Percentiles rank a stretch among this genome's conserved stretches.
Conservation (phyloP, 2,888 invertebrate species). For the Phoenoteleia sp. region DNA sequence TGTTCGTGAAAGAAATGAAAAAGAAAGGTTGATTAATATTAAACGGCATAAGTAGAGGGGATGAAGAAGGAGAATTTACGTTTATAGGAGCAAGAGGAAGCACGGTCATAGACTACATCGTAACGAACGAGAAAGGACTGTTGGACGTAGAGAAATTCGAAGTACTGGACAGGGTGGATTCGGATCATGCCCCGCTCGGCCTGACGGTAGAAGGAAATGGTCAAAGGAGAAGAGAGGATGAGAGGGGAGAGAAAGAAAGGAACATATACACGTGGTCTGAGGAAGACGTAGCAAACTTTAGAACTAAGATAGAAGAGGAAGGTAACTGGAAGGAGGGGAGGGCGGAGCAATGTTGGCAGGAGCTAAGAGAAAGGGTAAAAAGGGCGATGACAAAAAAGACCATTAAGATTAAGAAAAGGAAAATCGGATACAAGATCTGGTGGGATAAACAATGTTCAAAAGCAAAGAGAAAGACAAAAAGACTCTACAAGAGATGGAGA, state of each 20-base stretch:
- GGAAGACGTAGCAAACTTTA: conserved; percentile 24
- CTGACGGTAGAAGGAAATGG: conserved; percentile 22
- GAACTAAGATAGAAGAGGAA: not conserved
- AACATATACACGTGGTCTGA: conserved; percentile 7
- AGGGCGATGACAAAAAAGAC: not conserved
- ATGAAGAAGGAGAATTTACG: conserved; percentile 53
- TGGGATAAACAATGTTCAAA: not conserved
- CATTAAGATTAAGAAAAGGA: not conserved
- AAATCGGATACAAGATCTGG: not conserved
- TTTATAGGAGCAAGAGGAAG: conserved; percentile 54
- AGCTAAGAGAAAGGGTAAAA: no score
- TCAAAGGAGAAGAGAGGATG: conserved; percentile 7
- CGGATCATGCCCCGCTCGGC: conserved; percentile 61
- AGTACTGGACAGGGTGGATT: conserved; percentile 48
- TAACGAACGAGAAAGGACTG: conserved; percentile 47
- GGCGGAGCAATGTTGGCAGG: no score
- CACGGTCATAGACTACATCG: conserved; percentile 61
- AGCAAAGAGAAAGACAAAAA: not conserved
- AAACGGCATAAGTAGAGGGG: conserved; percentile 46
- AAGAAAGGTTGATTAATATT: conserved; percentile 40
- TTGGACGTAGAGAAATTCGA: conserved; percentile 32
- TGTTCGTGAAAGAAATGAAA: conserved; percentile 19
- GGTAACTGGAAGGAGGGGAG: not conserved
- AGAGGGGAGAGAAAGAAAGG: not conserved
- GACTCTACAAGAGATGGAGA: not conserved